Conservation (phyloP, 2,113 vertebrate species). For the Narcine bancroftii region DNA sequence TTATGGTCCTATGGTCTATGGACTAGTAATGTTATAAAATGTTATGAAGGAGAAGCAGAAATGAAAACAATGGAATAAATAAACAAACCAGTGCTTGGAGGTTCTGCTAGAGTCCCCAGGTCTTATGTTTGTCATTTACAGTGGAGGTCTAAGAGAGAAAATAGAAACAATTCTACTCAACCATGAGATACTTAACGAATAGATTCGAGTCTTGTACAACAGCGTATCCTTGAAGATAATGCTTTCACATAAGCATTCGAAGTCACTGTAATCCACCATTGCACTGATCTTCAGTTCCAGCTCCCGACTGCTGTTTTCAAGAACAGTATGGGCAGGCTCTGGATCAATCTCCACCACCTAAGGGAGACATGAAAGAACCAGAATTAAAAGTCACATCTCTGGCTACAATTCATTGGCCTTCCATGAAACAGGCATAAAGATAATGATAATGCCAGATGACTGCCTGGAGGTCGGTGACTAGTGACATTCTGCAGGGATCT, state of each 20-base stretch:
- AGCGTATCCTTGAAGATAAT: slow-evolving; percentile 69
- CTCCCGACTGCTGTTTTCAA: slow-evolving; percentile 60
- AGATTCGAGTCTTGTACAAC: slow-evolving; percentile 66
- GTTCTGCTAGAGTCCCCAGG: background rate
- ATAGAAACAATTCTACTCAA: background rate
- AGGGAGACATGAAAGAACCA: background rate
- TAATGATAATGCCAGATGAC: no score
- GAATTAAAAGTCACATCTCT: background rate
- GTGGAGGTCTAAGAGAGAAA: background rate
- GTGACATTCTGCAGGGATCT: no score
- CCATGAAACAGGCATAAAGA: no score
- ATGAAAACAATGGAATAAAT: background rate
- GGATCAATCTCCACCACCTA: slow-evolving; percentile 63
- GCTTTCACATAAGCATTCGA: slow-evolving; percentile 44
- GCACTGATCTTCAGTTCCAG: slow-evolving; percentile 64
- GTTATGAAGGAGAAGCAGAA: background rate
- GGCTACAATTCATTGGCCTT: background rate
- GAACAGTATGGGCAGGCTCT: slow-evolving; percentile 60
- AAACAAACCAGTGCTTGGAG: accelerated
- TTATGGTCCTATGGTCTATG: no score
- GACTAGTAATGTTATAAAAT: background rate
- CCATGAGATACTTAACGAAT: slow-evolving; percentile 61
- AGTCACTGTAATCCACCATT: slow-evolving; percentile 56
- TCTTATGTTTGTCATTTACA: background rate
- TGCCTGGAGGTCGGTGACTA: no score